Conservation (phyloP, 2,797 vertebrate species). For the Leontocebus nigricollis region DNA sequence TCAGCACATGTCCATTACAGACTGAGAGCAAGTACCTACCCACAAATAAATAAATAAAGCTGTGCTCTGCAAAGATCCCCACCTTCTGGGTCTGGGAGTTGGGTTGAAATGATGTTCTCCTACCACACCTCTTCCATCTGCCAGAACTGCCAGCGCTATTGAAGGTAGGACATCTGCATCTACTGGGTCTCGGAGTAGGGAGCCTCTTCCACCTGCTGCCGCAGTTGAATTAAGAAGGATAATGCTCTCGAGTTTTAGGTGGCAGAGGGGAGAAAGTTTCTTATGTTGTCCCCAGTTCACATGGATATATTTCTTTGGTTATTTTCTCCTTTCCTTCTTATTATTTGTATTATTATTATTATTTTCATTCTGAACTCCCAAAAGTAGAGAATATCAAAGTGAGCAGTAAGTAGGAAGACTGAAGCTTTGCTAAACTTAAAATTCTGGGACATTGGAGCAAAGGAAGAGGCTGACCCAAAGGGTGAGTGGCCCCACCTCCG, state of each 20-base stretch:
- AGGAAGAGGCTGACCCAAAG: constrained; percentile 25
- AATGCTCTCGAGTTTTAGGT: not conserved
- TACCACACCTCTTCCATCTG: not conserved
- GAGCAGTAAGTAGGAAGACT: not conserved
- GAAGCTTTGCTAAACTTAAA: not conserved
- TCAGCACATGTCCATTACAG: not conserved
- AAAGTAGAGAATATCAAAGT: not conserved
- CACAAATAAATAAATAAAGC: not conserved
- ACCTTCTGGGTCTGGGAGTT: too few relatives aligned
- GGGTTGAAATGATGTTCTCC: not conserved
- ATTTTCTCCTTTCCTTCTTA: not conserved
- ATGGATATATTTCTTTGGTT: not conserved
- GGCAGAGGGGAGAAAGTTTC: not conserved
- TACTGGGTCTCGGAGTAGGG: too few relatives aligned
- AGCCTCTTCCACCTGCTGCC: not conserved
- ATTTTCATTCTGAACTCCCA: not conserved
- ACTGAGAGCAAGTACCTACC: not conserved
- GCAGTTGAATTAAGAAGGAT: not conserved
- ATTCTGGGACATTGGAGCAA: not conserved
- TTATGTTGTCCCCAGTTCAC: not conserved
- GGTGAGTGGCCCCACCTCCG: not conserved
- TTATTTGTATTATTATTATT: not conserved
- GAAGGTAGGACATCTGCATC: not conserved
- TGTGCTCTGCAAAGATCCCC: not conserved
- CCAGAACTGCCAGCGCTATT: not conserved